A percentile compares a stretch with the other conserved stretches of the same genome.
phyloP scores from a whole-genome alignment of 2,888 invertebrate genomes.

The Notocelia uddmanniana region DNA sequence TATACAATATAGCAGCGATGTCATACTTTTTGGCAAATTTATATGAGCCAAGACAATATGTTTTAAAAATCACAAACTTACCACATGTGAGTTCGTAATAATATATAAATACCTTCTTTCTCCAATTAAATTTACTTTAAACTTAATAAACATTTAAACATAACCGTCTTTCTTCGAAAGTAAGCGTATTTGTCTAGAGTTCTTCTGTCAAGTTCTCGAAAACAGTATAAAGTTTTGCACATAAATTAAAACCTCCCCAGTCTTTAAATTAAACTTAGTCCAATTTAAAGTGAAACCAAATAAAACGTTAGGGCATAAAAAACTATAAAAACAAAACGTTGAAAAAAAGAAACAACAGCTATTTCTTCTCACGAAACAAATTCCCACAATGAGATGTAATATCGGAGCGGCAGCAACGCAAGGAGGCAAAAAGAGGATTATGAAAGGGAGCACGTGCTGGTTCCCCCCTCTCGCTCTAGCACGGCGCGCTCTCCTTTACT shows the following conservation, averaged over 20 bases:
- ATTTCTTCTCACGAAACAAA: slow-evolving; percentile 71
- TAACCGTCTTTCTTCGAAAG: not conserved
- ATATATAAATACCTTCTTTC: too few species aligned
- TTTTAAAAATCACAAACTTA: too few species aligned
- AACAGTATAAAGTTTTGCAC: not conserved
- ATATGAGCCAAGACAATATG: too few species aligned
- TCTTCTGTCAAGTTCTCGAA: not conserved
- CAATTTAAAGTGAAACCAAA: slow-evolving; percentile 37
- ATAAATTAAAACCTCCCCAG: not conserved
- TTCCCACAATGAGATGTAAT: slow-evolving; percentile 76
- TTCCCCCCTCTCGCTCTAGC: slow-evolving; percentile 61
- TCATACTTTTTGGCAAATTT: not conserved
- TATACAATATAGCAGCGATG: not conserved
- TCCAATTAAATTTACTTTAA: too few species aligned
- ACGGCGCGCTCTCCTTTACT: slow-evolving; percentile 57
- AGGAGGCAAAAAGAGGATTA: slow-evolving; percentile 77
- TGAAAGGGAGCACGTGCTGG: slow-evolving; percentile 82
- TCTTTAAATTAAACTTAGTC: slow-evolving; percentile 7
- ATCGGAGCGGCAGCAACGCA: slow-evolving; percentile 74
- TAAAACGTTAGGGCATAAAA: slow-evolving; percentile 49
- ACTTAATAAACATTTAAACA: not conserved
- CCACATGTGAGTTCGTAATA: too few species aligned
- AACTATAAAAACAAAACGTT: slow-evolving; percentile 46
- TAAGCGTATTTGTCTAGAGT: not conserved
- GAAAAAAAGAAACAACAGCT: slow-evolving; percentile 54